Percentiles rank a stretch among this genome's conserved stretches.
These are phyloP conservation scores for Shinisaurus crocodilurus DNA, from an alignment of 2,113 vertebrate genomes.

Conservation along the genomic window DNA sequence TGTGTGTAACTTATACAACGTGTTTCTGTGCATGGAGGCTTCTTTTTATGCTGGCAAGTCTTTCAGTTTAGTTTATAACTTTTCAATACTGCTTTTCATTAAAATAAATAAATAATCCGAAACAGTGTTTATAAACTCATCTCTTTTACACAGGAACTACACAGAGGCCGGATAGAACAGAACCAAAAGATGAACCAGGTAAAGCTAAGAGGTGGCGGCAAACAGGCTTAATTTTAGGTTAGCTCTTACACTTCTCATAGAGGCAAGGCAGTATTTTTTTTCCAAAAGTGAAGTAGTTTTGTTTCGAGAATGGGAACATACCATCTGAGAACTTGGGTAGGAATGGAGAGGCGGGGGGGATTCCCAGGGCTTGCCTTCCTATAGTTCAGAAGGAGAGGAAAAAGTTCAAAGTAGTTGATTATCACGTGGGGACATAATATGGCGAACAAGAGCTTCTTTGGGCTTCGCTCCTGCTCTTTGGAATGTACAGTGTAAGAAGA, in stretches of 20 bases:
- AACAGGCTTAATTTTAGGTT: not conserved
- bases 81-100: not conserved
- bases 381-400: not conserved
- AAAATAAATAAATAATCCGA: not conserved
- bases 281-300: too few relatives aligned
- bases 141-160: not conserved
- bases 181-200: not conserved
- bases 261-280: not conserved
- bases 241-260: not conserved
- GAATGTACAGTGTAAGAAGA: not conserved
- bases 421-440: not conserved
- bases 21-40: not conserved
- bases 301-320: too few relatives aligned
- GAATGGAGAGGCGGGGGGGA: too few relatives aligned
- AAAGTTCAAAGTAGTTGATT: not conserved
- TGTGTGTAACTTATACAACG: not conserved
- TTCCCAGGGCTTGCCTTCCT: not conserved
- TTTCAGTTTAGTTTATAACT: not conserved
- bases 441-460: not conserved
- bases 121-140: not conserved
- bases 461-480: not conserved
- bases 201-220: not conserved
- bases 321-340: too few relatives aligned
- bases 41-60: not conserved
- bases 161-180: not conserved